Percentiles rank a stretch among this genome's conserved stretches.
These are phyloP conservation scores for Esperia sulphurella DNA, from an alignment of 2,888 invertebrate species.

Conservation along the genomic window DNA sequence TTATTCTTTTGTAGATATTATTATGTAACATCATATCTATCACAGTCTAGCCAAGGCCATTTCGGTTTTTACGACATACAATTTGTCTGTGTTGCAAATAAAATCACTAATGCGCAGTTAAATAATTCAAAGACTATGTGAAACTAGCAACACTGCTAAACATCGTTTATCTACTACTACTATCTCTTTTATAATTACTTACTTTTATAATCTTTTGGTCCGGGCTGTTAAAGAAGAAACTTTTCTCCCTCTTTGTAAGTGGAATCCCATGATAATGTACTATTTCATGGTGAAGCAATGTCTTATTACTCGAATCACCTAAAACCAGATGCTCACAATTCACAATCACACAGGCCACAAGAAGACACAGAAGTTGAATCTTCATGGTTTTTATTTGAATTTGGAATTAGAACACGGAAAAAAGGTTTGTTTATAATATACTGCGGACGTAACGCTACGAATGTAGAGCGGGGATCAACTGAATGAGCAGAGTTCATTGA, in stretches of 20 bases:
- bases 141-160: too few species aligned
- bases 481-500: slow-evolving; percentile 16
- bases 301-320: slow-evolving; percentile 32
- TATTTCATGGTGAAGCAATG: slow-evolving; percentile 32
- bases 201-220: slow-evolving; percentile 37
- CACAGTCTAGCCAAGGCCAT: too few species aligned
- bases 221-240: slow-evolving; percentile 37
- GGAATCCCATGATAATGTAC: slow-evolving; percentile 34
- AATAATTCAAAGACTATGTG: too few species aligned
- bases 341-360: slow-evolving; percentile 18
- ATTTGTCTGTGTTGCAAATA: too few species aligned
- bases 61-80: too few species aligned
- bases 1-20: too few species aligned
- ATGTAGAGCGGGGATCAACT: slow-evolving; percentile 9
- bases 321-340: slow-evolving; percentile 36
- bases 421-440: background rate
- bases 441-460: background rate
- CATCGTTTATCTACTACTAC: too few species aligned
- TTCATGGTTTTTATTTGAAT: slow-evolving; percentile 22
- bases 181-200: slow-evolving; percentile 18
- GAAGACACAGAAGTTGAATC: slow-evolving; percentile 18
- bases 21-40: too few species aligned
- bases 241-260: slow-evolving; percentile 37
- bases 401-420: background rate
- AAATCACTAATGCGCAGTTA: too few species aligned